Conservation (phyloP, 2,888 invertebrate genomes). For the Macaria liturata region DNA sequence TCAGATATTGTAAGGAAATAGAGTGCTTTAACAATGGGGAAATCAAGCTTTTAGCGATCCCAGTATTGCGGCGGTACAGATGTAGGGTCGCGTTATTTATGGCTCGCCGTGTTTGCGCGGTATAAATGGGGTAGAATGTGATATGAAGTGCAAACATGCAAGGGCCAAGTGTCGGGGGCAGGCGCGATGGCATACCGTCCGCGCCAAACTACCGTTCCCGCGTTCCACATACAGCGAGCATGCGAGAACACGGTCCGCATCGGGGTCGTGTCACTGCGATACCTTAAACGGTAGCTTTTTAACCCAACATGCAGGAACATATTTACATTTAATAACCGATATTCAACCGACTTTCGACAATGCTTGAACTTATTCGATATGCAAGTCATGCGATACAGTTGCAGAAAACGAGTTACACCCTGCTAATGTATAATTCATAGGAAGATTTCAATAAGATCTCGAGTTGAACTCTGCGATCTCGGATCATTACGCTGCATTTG, state of each 20-base stretch:
- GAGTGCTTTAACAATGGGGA: conserved; percentile 24
- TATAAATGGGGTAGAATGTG: conserved; percentile 27
- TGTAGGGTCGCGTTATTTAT: conserved; percentile 14
- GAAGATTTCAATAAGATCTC: background rate
- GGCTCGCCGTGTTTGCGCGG: conserved; percentile 17
- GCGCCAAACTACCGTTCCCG: conserved; percentile 70
- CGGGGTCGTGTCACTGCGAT: conserved; percentile 50
- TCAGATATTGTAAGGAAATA: conserved; percentile 24
- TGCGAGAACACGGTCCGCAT: conserved; percentile 52
- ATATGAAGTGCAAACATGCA: conserved; percentile 51
- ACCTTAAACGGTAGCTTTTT: conserved; percentile 41
- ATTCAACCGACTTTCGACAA: background rate
- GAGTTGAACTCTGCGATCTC: conserved; percentile 3
- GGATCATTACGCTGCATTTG: conserved; percentile 16
- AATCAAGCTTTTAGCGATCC: conserved; percentile 19
- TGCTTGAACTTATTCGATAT: background rate
- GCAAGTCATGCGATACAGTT: background rate
- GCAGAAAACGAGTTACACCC: background rate
- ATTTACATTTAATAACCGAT: conserved; percentile 25
- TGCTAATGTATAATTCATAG: background rate
- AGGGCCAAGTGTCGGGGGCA: conserved; percentile 59
- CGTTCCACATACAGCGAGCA: conserved; percentile 70
- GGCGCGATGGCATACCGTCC: conserved; percentile 60
- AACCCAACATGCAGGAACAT: conserved; percentile 27
- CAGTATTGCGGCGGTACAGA: conserved; percentile 5